Evolutionary conservation across 1,140 invertebrate species (phyloP).

Genomic region (Drosophila grimshawi): DNA sequence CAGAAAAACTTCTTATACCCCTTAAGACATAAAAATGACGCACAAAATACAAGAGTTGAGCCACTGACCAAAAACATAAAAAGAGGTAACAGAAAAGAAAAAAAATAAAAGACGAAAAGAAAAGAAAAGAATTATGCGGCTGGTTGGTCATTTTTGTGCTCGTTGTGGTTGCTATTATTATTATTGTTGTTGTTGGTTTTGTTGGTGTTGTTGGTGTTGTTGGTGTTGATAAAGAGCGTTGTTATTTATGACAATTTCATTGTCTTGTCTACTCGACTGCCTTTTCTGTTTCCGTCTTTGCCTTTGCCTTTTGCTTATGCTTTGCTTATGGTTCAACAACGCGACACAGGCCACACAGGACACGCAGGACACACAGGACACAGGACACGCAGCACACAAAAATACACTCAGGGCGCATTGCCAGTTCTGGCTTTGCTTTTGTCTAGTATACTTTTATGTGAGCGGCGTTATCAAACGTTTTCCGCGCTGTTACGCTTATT

Average conservation of each 20-base stretch:
- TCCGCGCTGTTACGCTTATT: slow-evolving; percentile 73
- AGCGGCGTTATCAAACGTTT: slow-evolving; percentile 75
- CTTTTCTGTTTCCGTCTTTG: slow-evolving; percentile 76
- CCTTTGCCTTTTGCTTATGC: slow-evolving; percentile 63
- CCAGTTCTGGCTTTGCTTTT: slow-evolving; percentile 50
- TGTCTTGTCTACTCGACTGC: slow-evolving; percentile 77
- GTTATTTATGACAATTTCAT: slow-evolving; percentile 83
- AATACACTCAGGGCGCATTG: slow-evolving; percentile 18
- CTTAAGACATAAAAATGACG: slow-evolving; percentile 66
- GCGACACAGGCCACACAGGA: slow-evolving; percentile 23
- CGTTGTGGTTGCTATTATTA: slow-evolving; percentile 13
- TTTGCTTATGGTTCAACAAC: slow-evolving; percentile 27
- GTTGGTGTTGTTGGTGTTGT: slow-evolving; percentile 33
- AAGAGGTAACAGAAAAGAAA: slow-evolving; percentile 10
- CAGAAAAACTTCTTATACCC: slow-evolving; percentile 50
- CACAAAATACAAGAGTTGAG: slow-evolving; percentile 70
- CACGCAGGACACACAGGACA: no score
- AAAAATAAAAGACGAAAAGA: slow-evolving; percentile 3
- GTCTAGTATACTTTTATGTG: slow-evolving; percentile 75
- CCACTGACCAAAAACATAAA: slow-evolving; percentile 68
- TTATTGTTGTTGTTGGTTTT: slow-evolving; percentile 51
- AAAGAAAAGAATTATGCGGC: slow-evolving; percentile 54
- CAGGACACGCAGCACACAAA: not conserved
- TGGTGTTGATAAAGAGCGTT: slow-evolving; percentile 66
- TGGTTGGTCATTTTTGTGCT: slow-evolving; percentile 49